These are phyloP conservation scores for Aurelia coerulea DNA, from an alignment of 30 jellyfish, hydroid and myxozoan species.

Conservation along the genomic window DNA sequence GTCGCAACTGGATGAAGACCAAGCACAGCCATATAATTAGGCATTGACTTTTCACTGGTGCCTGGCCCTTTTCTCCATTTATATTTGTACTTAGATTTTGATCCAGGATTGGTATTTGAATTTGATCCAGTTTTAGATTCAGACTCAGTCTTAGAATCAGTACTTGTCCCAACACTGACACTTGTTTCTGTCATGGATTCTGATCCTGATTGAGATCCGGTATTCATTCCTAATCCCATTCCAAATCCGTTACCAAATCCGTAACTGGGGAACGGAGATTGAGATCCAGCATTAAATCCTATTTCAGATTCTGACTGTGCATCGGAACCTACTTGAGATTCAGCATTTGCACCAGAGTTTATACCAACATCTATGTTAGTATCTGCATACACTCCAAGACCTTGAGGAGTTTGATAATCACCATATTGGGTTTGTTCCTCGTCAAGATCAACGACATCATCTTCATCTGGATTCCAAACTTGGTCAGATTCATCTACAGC, in stretches of 20 bases:
- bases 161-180: not conserved
- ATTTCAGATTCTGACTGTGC: constrained; percentile 13
- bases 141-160: constrained; percentile 2
- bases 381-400: constrained; percentile 39
- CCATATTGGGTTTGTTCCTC: not conserved
- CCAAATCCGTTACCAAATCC: constrained; percentile 39
- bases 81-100: not conserved
- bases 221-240: constrained; percentile 18
- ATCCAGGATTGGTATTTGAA: constrained; percentile 1
- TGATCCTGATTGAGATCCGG: constrained; percentile 32
- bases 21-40: no score
- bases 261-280: not conserved
- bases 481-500: not conserved
- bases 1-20: not conserved
- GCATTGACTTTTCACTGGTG: not conserved
- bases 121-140: constrained; percentile 9
- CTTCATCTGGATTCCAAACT: constrained; percentile 7
- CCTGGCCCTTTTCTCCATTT: not conserved
- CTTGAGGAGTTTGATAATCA: constrained; percentile 26
- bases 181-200: constrained; percentile 15
- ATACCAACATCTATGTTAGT: constrained; percentile 14
- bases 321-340: constrained; percentile 16
- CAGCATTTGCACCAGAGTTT: not conserved
- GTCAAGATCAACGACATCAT: not conserved
- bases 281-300: not conserved